phyloP scores from a whole-genome alignment of 2,797 vertebrate genomes.

The Hippocampus kuda region DNA sequence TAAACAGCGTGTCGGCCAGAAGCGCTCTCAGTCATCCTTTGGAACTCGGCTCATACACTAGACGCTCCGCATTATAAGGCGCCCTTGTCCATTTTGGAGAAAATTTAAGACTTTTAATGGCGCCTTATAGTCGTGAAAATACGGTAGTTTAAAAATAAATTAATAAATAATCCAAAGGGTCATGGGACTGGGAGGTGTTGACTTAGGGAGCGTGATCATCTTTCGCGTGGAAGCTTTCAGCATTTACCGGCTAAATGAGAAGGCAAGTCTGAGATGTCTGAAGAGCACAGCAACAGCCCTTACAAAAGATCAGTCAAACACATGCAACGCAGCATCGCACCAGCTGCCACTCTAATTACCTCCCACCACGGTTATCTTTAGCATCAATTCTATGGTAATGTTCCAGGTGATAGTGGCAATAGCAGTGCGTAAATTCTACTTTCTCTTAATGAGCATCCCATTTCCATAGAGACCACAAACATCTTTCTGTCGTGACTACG shows the following conservation, averaged over 20 bases:
- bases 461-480: slow-evolving; percentile 37
- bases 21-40: too few species aligned
- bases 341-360: slow-evolving; percentile 61
- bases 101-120: too few species aligned
- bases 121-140: too few species aligned
- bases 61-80: too few species aligned
- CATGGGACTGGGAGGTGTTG: not conserved
- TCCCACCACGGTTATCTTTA: slow-evolving; percentile 42
- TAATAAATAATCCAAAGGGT: not conserved
- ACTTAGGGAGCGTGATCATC: slow-evolving; percentile 24
- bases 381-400: slow-evolving; percentile 46
- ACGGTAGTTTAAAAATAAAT: slow-evolving; percentile 7
- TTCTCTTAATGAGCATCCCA: slow-evolving; percentile 50
- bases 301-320: slow-evolving; percentile 44
- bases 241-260: slow-evolving; percentile 27
- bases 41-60: too few species aligned
- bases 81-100: too few species aligned
- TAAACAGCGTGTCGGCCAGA: too few species aligned
- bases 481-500: slow-evolving; percentile 18
- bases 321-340: slow-evolving; percentile 30
- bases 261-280: slow-evolving; percentile 24
- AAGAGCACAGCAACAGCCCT: slow-evolving; percentile 36
- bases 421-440: slow-evolving; percentile 23
- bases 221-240: slow-evolving; percentile 37
- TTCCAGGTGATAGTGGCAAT: slow-evolving; percentile 36